Evolutionary conservation across 2,113 vertebrate genomes (phyloP), one percentile per base, ranked within the genome.

Genomic region (Thoracochromis brauschi): DNA sequence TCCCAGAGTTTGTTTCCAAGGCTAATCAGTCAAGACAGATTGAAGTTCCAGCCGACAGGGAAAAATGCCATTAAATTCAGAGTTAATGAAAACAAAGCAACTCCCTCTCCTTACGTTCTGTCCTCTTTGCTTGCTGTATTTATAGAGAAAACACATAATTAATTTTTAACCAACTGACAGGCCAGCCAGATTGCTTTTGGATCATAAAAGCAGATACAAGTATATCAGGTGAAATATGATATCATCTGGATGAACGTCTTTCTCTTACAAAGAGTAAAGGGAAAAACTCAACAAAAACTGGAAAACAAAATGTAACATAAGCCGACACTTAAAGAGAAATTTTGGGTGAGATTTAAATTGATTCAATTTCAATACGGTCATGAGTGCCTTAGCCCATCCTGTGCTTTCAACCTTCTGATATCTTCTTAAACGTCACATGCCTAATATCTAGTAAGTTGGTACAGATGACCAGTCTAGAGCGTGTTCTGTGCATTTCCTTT

Each of bases 61-160:
- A 49, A 92, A 68, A 91, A 92, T 82, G 78, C 24, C 81, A 88
- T 94, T 94, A 94, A 91, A 91, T 92, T 91, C 86, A 87, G 63
- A 88, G 81, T 83, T 89, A 93, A 94, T 92, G 83, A 89, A 95
- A 92, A 94, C 71, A 93, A 90, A 93, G 82, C 5, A n/a, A 81
- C 6, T 40, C 55, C 19, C 57, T 78, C 51, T 53, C 83, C 13
- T 45, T 8, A 12, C 42, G 4, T 75, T 92, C 35, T 47, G 31
- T 85, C 42, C 3, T 80, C 42, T 9, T 87, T 57, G 60, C 79
- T 78, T 58, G 73, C 71, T 7, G 31, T 26, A 87, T 68, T 85
- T 88, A 60, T 21, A 86, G 9, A 58, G 79, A 79, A 84, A 89
- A 71, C 17, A 31, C 51, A 40, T 47, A 19, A 83, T 85, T 57